Evolutionary conservation across 2,888 invertebrate species (phyloP), one percentile per base, ranked within the genome.

Genomic region (Galerucella pusilla): DNA sequence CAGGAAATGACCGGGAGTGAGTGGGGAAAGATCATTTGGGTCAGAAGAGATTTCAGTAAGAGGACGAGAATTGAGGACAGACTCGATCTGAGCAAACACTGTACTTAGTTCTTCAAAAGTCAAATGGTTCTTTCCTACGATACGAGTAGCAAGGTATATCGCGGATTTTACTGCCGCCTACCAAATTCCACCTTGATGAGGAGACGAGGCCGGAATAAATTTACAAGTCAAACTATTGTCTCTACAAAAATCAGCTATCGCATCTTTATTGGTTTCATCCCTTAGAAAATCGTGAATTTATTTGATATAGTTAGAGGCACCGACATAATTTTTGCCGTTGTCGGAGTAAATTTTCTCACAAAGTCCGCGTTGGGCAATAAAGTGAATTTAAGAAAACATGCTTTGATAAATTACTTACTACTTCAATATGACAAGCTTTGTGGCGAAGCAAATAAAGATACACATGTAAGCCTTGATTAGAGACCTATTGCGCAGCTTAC

Each of bases 341-440:
- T 79, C 76, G 11, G 66, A 69, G 64, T 76, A 76, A n/a, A 79
- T 69, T 25, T 73, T 20, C 16, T 71, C 61, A 28, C 75, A 74
- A 12, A 78, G 12, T 66, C 78, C 76, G 1, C 79, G 72, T 46
- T 78, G 52, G 12, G 74, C 65, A 49, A 75, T 73, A 71, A 80
- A 77, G 20, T n/a, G 72, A 67, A 66, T 73, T 72, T 54, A 77
- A 68, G 71, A 80, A 78, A 16, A 60, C 63, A 12, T 78, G 71
- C 11, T 72, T 74, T 14, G 72, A 71, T 20, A 77, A 64, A 65
- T 79, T 75, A 16, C 71, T 74, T 9, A 78, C 74, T n/a, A 74
- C 65, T 25, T 79, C 78, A n/a, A 79, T 28, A 61, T 80, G 79
- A 14, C 75, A 69, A 20, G 79, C 78, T 77, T 78, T 35, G 78